phyloP scores from a whole-genome alignment of 2,113 vertebrate species.

The Plecturocebus donacophilus region DNA sequence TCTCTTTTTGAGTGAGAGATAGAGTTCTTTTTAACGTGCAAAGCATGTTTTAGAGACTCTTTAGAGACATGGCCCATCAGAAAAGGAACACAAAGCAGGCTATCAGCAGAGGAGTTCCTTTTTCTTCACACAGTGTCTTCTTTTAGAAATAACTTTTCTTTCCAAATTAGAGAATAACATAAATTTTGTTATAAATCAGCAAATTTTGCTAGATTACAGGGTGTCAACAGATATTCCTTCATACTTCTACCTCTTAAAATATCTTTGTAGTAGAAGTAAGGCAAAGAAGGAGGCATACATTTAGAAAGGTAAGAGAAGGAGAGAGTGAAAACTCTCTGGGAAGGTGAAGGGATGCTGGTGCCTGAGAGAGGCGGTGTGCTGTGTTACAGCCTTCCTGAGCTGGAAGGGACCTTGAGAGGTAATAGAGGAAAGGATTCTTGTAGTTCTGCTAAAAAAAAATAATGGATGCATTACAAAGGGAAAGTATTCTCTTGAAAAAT shows the following conservation, averaged over 20 bases:
- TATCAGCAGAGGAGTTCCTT: not conserved
- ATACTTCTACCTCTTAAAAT: not conserved
- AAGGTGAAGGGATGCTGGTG: not conserved
- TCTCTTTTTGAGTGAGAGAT: not conserved
- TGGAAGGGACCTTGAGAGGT: not conserved
- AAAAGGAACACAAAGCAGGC: not conserved
- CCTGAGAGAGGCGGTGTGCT: not conserved
- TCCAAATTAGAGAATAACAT: not conserved
- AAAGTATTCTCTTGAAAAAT: not conserved
- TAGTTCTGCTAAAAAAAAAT: not conserved
- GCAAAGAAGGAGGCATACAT: not conserved
- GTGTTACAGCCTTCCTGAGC: not conserved
- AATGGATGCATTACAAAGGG: not conserved
- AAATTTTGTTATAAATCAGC: rapidly evolving
- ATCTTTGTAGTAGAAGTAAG: not conserved
- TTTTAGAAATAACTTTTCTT: slow-evolving; percentile 20
- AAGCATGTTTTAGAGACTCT: not conserved
- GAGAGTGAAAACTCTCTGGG: not conserved
- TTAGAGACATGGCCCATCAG: not conserved
- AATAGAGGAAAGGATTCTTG: not conserved
- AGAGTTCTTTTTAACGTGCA: not conserved
- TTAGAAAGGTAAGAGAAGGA: not conserved
- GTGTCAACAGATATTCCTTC: not conserved
- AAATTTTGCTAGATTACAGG: not conserved
- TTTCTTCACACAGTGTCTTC: not conserved